A percentile compares a stretch with the other conserved stretches of the same genome.
These are phyloP conservation scores for Strix uralensis DNA, from an alignment of 2,113 vertebrate species.

Conservation along the genomic window DNA sequence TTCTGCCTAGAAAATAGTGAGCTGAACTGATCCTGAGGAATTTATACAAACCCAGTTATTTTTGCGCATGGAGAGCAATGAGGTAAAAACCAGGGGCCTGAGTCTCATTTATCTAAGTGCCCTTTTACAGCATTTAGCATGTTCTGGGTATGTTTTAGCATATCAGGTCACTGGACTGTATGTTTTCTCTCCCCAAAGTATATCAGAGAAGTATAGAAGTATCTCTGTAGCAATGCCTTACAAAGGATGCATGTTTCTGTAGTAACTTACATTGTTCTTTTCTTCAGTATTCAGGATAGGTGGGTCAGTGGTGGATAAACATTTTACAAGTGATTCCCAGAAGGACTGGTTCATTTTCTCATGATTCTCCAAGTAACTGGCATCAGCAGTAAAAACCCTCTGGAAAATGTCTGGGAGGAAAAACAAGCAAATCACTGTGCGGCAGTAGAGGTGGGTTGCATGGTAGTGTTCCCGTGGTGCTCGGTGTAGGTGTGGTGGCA, in stretches of 20 bases:
- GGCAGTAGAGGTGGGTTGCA: not conserved
- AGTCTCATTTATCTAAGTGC: not conserved
- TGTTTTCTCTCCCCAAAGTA: not conserved
- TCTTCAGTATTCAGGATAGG: constrained; percentile 49
- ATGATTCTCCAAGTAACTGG: constrained; percentile 15
- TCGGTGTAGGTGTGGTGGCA: not conserved
- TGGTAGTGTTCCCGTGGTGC: not conserved
- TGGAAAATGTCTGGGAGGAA: constrained; percentile 16
- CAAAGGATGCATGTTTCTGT: not conserved
- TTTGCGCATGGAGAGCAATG: not conserved
- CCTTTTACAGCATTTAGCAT: not conserved
- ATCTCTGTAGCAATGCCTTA: not conserved
- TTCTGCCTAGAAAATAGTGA: not conserved
- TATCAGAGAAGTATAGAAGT: not conserved
- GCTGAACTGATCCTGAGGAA: not conserved
- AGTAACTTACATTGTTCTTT: constrained; percentile 43
- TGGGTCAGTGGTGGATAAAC: constrained; percentile 21
- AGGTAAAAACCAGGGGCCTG: not conserved
- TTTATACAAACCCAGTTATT: not conserved
- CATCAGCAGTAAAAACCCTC: constrained; percentile 46
- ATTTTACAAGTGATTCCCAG: constrained; percentile 44
- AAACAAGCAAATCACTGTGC: not conserved
- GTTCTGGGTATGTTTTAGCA: not conserved
- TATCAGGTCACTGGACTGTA: not conserved
- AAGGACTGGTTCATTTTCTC: constrained; percentile 26